These are phyloP conservation scores for Mergus octosetaceus DNA, from an alignment of 2,797 vertebrate species.

Conservation along the genomic window DNA sequence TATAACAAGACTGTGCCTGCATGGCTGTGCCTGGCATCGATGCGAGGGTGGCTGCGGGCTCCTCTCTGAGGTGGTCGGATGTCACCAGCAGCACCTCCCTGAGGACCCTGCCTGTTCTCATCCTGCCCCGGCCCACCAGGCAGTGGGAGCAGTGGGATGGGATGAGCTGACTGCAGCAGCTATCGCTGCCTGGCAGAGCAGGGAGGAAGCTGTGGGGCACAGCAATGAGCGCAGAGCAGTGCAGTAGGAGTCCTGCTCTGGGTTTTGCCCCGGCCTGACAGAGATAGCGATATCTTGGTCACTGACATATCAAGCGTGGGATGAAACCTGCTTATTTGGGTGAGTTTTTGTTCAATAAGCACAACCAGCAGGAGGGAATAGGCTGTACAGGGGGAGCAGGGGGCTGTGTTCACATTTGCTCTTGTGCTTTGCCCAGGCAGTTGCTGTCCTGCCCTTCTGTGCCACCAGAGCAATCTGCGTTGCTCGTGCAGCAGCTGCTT, in stretches of 20 bases:
- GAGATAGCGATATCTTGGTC: too few relatives aligned
- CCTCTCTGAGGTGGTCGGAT: not conserved
- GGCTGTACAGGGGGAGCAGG: not conserved
- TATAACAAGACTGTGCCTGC: not conserved
- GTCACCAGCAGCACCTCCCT: not conserved
- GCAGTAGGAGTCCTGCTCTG: not conserved
- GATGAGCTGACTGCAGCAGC: not conserved
- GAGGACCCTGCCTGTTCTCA: not conserved
- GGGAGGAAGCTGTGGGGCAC: not conserved
- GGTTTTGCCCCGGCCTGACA: not conserved
- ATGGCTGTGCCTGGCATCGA: not conserved
- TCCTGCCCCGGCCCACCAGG: not conserved
- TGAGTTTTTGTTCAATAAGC: not conserved
- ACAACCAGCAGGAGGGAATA: not conserved
- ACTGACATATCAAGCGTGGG: not conserved
- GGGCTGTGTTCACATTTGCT: not conserved
- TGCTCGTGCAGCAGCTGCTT: not conserved
- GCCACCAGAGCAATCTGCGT: fast-evolving
- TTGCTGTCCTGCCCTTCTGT: not conserved
- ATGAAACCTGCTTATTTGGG: not conserved
- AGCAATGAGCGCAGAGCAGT: not conserved
- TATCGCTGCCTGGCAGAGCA: not conserved
- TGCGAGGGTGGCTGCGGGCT: not conserved
- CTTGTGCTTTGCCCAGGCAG: not conserved
- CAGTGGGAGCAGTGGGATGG: not conserved